Evolutionary conservation across 2,888 invertebrate genomes (phyloP).

Genomic region (Cheilosia vulpina): DNA sequence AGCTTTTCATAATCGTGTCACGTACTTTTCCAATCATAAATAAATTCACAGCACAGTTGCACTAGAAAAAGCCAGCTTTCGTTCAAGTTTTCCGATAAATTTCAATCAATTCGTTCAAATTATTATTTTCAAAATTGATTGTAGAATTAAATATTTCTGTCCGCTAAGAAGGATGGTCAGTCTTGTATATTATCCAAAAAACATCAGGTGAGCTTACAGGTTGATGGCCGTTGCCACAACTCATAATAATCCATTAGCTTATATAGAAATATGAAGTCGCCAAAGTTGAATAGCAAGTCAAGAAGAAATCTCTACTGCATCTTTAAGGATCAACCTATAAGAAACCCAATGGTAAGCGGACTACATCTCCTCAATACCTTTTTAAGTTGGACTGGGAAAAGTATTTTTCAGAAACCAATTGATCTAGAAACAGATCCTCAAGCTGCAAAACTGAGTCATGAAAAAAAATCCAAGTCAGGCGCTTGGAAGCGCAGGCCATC

Average conservation of each 20-base stretch:
- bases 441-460: not conserved
- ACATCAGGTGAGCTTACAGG: constrained; percentile 21
- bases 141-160: constrained; percentile 18
- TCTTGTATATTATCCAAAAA: constrained; percentile 53
- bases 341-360: constrained; percentile 21
- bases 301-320: constrained; percentile 36
- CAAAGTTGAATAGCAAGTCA: constrained; percentile 39
- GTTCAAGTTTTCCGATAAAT: constrained; percentile 13
- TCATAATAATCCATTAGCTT: not conserved
- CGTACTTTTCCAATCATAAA: too few species aligned
- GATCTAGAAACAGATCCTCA: not conserved
- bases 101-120: constrained; percentile 26
- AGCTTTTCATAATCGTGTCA: too few species aligned
- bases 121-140: constrained; percentile 34
- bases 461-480: constrained; percentile 41
- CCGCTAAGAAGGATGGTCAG: constrained; percentile 42
- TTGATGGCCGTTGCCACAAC: too few species aligned
- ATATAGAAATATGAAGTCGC: constrained; percentile 57
- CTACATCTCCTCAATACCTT: not conserved
- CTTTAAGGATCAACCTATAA: constrained; percentile 27
- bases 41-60: too few species aligned
- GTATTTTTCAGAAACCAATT: constrained; percentile 20
- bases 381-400: too few species aligned
- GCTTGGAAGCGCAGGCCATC: constrained; percentile 44
- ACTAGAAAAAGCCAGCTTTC: not conserved